phyloP scores from a whole-genome alignment of 2,797 vertebrate genomes.

The Thalassophryne amazonica region DNA sequence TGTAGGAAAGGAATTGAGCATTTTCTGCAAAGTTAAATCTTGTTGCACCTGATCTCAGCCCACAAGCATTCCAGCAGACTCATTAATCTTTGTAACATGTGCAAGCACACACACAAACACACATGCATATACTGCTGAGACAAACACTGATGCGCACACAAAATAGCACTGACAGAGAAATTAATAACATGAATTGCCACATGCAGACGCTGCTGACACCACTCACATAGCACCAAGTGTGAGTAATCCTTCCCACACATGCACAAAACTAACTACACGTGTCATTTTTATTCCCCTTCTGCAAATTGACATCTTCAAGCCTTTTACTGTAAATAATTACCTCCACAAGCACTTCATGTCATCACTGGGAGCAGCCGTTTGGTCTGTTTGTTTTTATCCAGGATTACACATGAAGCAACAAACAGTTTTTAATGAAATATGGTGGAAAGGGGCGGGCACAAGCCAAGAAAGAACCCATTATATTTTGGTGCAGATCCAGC shows the following conservation, averaged over 20 bases:
- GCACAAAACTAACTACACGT: neutral
- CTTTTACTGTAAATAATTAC: constrained; percentile 2
- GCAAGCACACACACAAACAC: neutral
- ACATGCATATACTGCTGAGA: neutral
- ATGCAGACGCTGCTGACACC: constrained; percentile 29
- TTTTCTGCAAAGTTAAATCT: constrained; percentile 74
- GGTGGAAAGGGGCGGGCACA: no score
- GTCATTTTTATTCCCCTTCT: constrained; percentile 1
- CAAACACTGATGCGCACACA: neutral
- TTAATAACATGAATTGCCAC: constrained; percentile 29
- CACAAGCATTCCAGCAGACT: constrained; percentile 55
- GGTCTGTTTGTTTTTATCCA: no score
- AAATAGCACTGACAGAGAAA: constrained; percentile 1
- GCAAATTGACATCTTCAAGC: neutral
- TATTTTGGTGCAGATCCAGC: no score
- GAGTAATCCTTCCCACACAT: constrained; percentile 9
- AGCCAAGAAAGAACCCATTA: no score
- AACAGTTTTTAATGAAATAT: no score
- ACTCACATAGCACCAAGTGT: constrained; percentile 9
- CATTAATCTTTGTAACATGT: constrained; percentile 66
- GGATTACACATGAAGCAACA: no score
- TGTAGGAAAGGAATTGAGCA: constrained; percentile 67
- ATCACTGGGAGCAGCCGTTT: no score
- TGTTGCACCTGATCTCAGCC: constrained; percentile 74
- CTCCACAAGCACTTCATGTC: no score